Evolutionary conservation across 2,888 invertebrate genomes (phyloP), one percentile per base, ranked within the genome.

Genomic region (Noctua janthina): DNA sequence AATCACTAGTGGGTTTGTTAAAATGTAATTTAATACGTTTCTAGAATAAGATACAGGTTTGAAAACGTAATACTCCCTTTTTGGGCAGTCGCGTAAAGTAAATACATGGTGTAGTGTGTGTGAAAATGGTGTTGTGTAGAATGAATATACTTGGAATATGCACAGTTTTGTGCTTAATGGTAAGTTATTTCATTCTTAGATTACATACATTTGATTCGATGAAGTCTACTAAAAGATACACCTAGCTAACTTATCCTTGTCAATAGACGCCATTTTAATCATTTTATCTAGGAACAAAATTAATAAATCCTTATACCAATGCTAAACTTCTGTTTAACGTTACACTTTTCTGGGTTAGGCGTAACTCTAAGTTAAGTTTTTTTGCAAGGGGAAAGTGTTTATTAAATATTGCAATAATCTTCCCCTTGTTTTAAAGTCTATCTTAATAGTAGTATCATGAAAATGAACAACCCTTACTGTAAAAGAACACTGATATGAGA

Each of bases 121-220:
- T 66, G n/a, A 39, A 20, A 67, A 51, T n/a, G 8, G 56, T 66
- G 29, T 29, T 17, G 59, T 75, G 56, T n/a, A 78, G 69, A 51
- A 84, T 81, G 67, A 56, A 76, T n/a, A 13, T 56, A 17, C 3
- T 66, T 64, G 81, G 70, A 76, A 5, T 82, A 23, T 74, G 15
- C 74, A 15, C 39, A 29, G n/a, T 81, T 78, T 59, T 80, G 13
- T 73, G 35, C 20, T 62, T 85, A 0, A 62, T 78, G 67, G 85
- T 86, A 74, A 74, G 68, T 20, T 39, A 5, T 5, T 29, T 59
- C 11, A 23, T 54, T 0, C 20, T 23, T 54, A 20, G 1, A 8
- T 23, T 54, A 54, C 20, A 1, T 35, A 43, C 43, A 54, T 54
- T 54, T 54, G 7, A 54, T 17, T 51, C 1, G 17, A 1, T 20